Base-by-base conservation (phyloP, 53 echinoderm and acorn worm species). In the Stichopus horrens region DNA sequence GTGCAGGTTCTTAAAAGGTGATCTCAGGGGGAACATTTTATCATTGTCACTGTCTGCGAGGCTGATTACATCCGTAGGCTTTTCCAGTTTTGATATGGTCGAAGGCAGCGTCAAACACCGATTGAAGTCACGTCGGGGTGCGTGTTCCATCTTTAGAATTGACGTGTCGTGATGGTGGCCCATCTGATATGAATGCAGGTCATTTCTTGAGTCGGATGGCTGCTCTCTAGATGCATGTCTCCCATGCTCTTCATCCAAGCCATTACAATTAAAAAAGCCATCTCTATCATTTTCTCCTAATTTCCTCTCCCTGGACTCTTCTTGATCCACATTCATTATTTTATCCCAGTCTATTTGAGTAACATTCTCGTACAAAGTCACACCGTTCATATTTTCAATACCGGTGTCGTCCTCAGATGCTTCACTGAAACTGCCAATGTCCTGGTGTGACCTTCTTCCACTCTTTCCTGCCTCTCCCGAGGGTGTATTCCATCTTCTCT, bases 341-440 rank as follows among this genome's bases (percentile, higher is more conserved):
- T 37, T 53, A 53, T 55, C 78, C 53, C 53, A 53, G 52, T 78
- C 54, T 7, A 78, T 78, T 7, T 54, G 13, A 9, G 78, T 55
- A 11, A 78, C 78, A 53, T 78, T 78, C 55, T 78, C 52, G 52
- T 78, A 78, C n/a, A 54, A 53, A 52, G 78, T 78, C 55, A 78
- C 54, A 16, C 78, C 78, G 0, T 78, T 18, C 7, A 53, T 7
- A 6, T 14, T 10, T 63, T 16, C 63, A 16, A 13, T 63, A 8
- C 16, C 16, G 16, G 10, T 5, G 9, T 63, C 63, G 16, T 10
- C 16, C 63, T 63, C 11, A 4, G 63, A 52, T 13, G 9, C 52
- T 4, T 78, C 5, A 0, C 52, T 78, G n/a, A 55, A 37, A 10
- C 11, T 53, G 7, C 78, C 52, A 7, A 7, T 14, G 11, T 16